Conservation (phyloP, 1,140 invertebrate genomes). For the Dendroctonus valens region DNA sequence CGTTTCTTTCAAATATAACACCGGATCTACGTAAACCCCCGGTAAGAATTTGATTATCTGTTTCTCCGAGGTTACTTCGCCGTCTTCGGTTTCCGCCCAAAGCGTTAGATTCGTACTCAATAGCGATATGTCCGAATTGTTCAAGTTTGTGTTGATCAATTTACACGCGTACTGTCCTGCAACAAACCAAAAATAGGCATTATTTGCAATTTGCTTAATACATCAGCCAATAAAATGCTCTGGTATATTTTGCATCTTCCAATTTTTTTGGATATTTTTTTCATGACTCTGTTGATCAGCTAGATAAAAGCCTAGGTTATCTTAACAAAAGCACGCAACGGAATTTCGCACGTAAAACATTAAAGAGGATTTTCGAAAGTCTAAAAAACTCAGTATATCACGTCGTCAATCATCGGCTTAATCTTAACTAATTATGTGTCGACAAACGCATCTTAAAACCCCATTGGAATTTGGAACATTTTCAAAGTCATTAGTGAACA, state of each 20-base stretch:
- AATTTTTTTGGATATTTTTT: too few relatives aligned
- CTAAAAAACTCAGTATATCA: background rate
- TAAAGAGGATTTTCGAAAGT: slow-evolving; percentile 3
- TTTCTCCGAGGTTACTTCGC: slow-evolving; percentile 37
- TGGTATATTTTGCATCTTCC: too few relatives aligned
- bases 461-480: background rate
- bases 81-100: slow-evolving; percentile 39
- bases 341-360: too few relatives aligned
- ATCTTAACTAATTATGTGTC: too few relatives aligned
- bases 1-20: slow-evolving; percentile 36
- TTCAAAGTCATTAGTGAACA: background rate
- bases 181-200: too few relatives aligned
- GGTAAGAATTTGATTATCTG: slow-evolving; percentile 42
- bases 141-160: slow-evolving; percentile 33
- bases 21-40: slow-evolving; percentile 32
- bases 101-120: slow-evolving; percentile 38
- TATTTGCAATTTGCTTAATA: too few relatives aligned
- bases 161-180: slow-evolving; percentile 47
- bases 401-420: background rate
- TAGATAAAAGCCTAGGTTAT: too few relatives aligned
- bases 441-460: background rate
- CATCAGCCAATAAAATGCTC: too few relatives aligned
- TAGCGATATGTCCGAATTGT: slow-evolving; percentile 32
- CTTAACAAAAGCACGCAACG: too few relatives aligned
- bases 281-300: too few relatives aligned